Evolutionary conservation across 2,113 vertebrate species (phyloP).

Genomic region (Pristiophorus japonicus): DNA sequence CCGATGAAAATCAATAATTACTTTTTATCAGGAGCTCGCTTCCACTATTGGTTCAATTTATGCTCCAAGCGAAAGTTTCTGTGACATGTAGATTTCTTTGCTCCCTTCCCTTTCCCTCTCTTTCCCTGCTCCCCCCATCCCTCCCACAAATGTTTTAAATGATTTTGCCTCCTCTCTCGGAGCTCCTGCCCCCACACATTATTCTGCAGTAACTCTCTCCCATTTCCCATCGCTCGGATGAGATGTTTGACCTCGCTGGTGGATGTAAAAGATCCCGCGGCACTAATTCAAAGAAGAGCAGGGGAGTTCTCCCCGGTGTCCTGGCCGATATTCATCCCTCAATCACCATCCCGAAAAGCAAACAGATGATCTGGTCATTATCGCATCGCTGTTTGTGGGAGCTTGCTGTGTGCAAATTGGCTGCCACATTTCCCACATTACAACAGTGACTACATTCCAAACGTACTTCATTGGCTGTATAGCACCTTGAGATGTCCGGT

Average conservation of each 20-base stretch:
- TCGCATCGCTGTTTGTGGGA: too few species aligned
- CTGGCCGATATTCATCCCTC: too few species aligned
- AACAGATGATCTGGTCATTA: too few species aligned
- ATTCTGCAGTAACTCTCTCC: background rate
- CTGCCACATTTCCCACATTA: too few species aligned
- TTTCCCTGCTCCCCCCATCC: background rate
- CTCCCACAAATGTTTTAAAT: background rate
- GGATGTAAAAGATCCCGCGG: background rate
- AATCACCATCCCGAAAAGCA: too few species aligned
- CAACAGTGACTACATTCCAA: too few species aligned
- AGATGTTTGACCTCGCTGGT: background rate
- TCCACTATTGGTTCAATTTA: background rate
- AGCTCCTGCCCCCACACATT: background rate
- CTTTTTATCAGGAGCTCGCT: background rate
- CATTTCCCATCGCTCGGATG: background rate
- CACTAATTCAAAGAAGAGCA: background rate
- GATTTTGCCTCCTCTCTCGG: background rate
- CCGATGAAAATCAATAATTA: conserved; percentile 12
- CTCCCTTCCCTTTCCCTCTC: too few species aligned
- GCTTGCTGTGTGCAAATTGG: too few species aligned
- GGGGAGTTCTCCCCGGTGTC: too few species aligned
- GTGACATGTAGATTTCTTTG: background rate
- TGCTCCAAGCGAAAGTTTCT: background rate
- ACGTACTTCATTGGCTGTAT: too few species aligned
- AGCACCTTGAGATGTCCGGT: too few species aligned